A percentile compares a stretch with the other conserved stretches of the same genome.
These are phyloP conservation scores for Drosophila burlai DNA, from an alignment of 1,140 invertebrate species.

Conservation along the genomic window DNA sequence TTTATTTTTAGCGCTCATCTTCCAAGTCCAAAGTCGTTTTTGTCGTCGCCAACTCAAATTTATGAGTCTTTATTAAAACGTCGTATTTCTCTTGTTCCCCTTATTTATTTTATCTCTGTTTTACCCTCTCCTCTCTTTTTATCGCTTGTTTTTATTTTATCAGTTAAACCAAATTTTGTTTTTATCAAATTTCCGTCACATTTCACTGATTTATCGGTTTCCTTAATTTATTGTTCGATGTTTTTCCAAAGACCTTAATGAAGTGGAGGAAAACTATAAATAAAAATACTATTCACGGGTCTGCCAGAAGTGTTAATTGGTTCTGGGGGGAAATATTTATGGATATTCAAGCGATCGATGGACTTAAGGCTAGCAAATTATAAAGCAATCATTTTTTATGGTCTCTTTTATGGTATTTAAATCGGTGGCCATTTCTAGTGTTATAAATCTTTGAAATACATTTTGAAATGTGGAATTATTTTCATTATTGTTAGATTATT, in stretches of 20 bases:
- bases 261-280: slow-evolving; percentile 49
- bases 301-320: slow-evolving; percentile 43
- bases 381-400: slow-evolving; percentile 9
- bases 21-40: slow-evolving; percentile 69
- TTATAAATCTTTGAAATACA: background rate
- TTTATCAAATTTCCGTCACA: slow-evolving; percentile 79
- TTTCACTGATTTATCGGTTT: slow-evolving; percentile 70
- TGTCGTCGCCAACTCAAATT: slow-evolving; percentile 66
- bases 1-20: slow-evolving; percentile 83
- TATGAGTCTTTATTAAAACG: slow-evolving; percentile 82
- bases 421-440: background rate
- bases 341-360: slow-evolving; percentile 19
- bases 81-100: slow-evolving; percentile 60
- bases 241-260: slow-evolving; percentile 56
- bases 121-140: slow-evolving; percentile 20
- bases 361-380: background rate
- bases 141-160: slow-evolving; percentile 52
- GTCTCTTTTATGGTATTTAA: background rate
- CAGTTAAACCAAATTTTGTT: slow-evolving; percentile 61
- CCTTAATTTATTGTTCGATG: slow-evolving; percentile 42
- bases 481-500: no score
- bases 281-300: slow-evolving; percentile 31
- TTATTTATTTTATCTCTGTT: slow-evolving; percentile 25
- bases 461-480: no score
- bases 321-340: slow-evolving; percentile 30